Conservation (phyloP, 1,140 invertebrate species). For the Apolygus lucorum region DNA sequence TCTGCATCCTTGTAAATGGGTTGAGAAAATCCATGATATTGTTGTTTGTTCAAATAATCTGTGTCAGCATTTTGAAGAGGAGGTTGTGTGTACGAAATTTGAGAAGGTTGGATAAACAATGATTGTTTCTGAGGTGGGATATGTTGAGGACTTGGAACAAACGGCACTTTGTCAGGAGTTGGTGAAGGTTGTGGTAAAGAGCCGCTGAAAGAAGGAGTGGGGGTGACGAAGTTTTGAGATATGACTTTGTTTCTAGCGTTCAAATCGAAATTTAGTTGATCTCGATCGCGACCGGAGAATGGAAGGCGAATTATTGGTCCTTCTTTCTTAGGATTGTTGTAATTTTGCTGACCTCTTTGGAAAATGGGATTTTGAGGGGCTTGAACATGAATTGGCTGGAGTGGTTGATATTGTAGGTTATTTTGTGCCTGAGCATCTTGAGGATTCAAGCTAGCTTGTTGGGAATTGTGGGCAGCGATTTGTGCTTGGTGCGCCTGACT, state of each 20-base stretch:
- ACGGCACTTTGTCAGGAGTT: background rate
- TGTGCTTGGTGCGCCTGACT: slow-evolving; percentile 20
- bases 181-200: background rate
- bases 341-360: slow-evolving; percentile 27
- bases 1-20: slow-evolving; percentile 20
- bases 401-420: slow-evolving; percentile 25
- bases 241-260: background rate
- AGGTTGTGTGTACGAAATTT: background rate
- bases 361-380: slow-evolving; percentile 17
- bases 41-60: background rate
- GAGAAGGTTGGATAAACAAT: background rate
- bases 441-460: slow-evolving; percentile 20
- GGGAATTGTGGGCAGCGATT: no score
- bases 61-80: background rate
- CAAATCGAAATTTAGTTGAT: background rate
- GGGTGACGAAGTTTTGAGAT: background rate
- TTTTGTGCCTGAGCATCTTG: slow-evolving; percentile 25
- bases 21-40: background rate
- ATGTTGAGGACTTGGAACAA: slow-evolving; percentile 1
- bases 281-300: background rate
- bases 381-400: slow-evolving; percentile 28
- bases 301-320: background rate
- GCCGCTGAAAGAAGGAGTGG: background rate
- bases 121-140: background rate
- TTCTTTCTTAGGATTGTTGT: no score